Conservation (phyloP, 2,888 invertebrate genomes). For the Salpingus planirostris region DNA sequence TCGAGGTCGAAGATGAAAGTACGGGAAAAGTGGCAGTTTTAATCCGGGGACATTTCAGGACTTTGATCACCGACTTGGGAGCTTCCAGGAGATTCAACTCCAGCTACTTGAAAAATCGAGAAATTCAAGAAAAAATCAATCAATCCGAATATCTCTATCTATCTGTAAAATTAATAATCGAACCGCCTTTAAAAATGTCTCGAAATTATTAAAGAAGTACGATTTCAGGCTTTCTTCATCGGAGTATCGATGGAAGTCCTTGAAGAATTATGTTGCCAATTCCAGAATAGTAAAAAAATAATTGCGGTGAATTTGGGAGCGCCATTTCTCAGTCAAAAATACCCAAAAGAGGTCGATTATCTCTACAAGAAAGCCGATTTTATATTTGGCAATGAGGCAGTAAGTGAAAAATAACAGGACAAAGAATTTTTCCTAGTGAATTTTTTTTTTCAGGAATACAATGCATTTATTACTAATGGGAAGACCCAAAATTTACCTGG, state of each 20-base stretch:
- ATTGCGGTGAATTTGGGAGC: slow-evolving; percentile 26
- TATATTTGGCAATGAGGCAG: slow-evolving; percentile 26
- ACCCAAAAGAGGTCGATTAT: slow-evolving; percentile 16
- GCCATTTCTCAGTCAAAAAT: slow-evolving; percentile 17
- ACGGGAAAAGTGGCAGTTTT: slow-evolving; percentile 24
- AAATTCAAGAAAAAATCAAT: slow-evolving; percentile 5
- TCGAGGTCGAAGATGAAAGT: slow-evolving; percentile 7
- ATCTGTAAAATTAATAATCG: slow-evolving; percentile 19
- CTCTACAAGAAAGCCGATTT: slow-evolving; percentile 20
- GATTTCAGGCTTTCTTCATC: slow-evolving; percentile 23
- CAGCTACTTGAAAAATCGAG: slow-evolving; percentile 9
- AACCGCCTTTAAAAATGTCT: too few relatives aligned
- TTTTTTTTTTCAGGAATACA: slow-evolving; percentile 21
- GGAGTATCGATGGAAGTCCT: slow-evolving; percentile 18
- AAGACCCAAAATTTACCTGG: too few relatives aligned
- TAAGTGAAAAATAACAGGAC: slow-evolving; percentile 14
- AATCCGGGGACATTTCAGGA: slow-evolving; percentile 18
- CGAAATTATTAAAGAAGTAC: too few relatives aligned
- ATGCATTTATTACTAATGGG: too few relatives aligned
- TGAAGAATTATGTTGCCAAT: too few relatives aligned
- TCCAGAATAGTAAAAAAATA: slow-evolving; percentile 17
- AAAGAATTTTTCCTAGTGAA: too few relatives aligned
- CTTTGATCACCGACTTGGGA: slow-evolving; percentile 23
- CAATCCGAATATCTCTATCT: slow-evolving; percentile 19
- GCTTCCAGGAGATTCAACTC: slow-evolving; percentile 18